Conservation (phyloP, 92 coral and sea anemone genomes). For the Isaurus tuberculatus region DNA sequence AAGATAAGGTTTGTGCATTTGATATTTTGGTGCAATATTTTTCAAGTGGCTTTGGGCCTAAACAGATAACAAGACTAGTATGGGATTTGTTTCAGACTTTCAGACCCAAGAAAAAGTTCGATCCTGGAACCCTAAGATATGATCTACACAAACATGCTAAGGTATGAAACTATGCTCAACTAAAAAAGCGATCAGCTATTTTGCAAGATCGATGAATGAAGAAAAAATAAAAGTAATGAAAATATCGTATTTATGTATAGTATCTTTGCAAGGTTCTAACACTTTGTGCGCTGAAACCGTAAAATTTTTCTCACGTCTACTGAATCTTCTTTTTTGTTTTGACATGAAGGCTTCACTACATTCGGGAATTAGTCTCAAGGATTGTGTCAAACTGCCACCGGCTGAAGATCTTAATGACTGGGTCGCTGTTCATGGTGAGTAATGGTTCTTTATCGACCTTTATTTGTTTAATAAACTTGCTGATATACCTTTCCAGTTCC, state of each 20-base stretch:
- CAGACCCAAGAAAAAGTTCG: slow-evolving; percentile 87
- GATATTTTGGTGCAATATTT: slow-evolving; percentile 6
- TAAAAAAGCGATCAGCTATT: neutral
- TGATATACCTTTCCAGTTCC: neutral
- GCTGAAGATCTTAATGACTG: slow-evolving; percentile 93
- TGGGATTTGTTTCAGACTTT: slow-evolving; percentile 76
- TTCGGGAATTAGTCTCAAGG: slow-evolving; percentile 86
- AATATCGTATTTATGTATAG: neutral
- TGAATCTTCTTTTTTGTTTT: slow-evolving; percentile 12
- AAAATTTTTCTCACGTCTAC: neutral
- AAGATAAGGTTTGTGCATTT: slow-evolving; percentile 79
- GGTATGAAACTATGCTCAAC: slow-evolving; percentile 51
- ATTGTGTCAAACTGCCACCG: slow-evolving; percentile 92
- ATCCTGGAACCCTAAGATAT: slow-evolving; percentile 91
- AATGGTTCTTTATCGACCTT: neutral
- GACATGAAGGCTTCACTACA: slow-evolving; percentile 85
- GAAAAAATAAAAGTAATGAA: neutral
- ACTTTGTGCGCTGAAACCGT: neutral
- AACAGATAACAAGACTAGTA: neutral
- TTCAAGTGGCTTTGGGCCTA: slow-evolving; percentile 31
- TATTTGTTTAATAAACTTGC: neutral
- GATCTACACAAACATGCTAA: slow-evolving; percentile 96
- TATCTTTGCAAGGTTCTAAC: neutral
- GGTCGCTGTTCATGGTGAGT: slow-evolving; percentile 96
- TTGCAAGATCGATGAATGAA: neutral